Base-by-base conservation (phyloP, 2,113 vertebrate species). In the Percopsis transmontana region DNA sequence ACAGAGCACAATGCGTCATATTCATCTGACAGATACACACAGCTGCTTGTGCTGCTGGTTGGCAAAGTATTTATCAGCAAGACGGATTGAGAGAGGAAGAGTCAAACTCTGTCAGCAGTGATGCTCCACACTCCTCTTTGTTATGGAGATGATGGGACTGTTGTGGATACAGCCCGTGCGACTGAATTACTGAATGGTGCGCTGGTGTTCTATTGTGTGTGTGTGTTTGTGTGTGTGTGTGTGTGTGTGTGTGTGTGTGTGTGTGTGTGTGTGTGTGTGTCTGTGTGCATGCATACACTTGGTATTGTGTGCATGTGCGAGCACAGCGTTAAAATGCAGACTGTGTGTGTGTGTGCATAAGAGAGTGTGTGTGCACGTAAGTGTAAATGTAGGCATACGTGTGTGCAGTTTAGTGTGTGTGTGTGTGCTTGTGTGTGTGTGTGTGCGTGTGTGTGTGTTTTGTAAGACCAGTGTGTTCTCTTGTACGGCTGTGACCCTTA, bases 61-160 rank as follows among this genome's bases (percentile, higher is more conserved):
- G 76, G 66, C 72, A 58, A 48, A 66, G 51, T 45, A 14, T 51
- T 41, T 14, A 64, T 72, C 73, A 62, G 50, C 65, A 66, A 59
- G 13, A 47, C 4, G 39, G 54, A 20, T 14, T 42, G 23, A 45
- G 50, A 16, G 45, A 74, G 62, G 44, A 64, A 47, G 62, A 72
- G 72, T 70, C 54, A 72, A 56, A 81, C 56, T 42, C 51, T 60
- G 66, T 72, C 69, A 77, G 58, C 67, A 3, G 5, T 70, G 69
- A 83, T 44, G 38, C 59, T 73, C 0, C 70, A 40, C 73, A 79
- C 70, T 76, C 60, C 52, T 42, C 71, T 79, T 71, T 85, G 84
- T 74, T 85, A 20, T 86, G 76, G 84, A 85, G 84, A 88, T 86
- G 71, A 52, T 66, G 59, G 10, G 8, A 11, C 72, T 88, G 82